Base-by-base conservation (phyloP, 2,888 invertebrate genomes). In the Ochropleura plecta region DNA sequence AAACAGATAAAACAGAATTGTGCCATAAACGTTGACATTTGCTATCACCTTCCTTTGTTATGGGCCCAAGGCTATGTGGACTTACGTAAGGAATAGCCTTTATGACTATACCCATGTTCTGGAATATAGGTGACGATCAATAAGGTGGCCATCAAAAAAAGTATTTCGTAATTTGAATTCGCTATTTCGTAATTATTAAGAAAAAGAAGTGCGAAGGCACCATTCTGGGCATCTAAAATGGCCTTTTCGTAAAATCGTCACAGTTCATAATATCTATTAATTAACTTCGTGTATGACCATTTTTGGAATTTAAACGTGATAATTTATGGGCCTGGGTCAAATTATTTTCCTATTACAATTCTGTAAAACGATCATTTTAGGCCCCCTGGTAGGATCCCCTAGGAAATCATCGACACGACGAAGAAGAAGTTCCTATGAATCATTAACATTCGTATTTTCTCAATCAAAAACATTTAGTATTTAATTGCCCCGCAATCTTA, bases 11-110 rank as follows among this genome's bases (percentile, higher is more conserved):
- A 59, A 65, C 59, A 30, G 46, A 79, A 60, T 80, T 67, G 16
- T 16, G 44, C 18, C 16, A 67, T 64, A 70, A 64, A 73, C 16
- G 69, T 78, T 59, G 53, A 78, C 30, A 70, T 73, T 73, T 59
- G n/a, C 62, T 78, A 18, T 80, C 55, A 80, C 68, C 49, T 73
- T 70, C 60, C 67, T 81, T 78, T 81, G 70, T 81, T n/a, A 67
- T 60, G 42, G 40, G 16, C 9, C 10, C 42, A 53, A 70, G 62
- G 81, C 16, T 53, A 63, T 30, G 44, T 62, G n/a, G 20, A 42
- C n/a, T 70, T 53, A 49, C 69, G 73, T 63, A 81, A 69, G 73
- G 12, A 51, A 44, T n/a, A 10, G 42, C 30, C 20, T 69, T 71
- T 57, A 72, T 49, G 42, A 6, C 10, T 57, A 42, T 46, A 40